Base-by-base conservation (phyloP, 2,888 invertebrate genomes). In the Pyrochroa serraticornis region DNA sequence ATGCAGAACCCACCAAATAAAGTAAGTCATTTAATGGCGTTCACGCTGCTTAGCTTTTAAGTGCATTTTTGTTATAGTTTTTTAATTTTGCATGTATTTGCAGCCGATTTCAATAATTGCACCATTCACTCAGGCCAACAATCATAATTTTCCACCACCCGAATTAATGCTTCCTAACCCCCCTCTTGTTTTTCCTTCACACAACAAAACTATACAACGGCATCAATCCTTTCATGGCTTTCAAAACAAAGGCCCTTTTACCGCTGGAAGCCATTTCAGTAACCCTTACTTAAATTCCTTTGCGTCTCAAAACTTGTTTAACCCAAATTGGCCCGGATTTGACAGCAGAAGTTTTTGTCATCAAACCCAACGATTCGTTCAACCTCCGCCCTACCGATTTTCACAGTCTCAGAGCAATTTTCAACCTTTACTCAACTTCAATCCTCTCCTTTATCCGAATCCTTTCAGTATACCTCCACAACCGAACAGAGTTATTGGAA, bases 1-100 rank as follows among this genome's bases (percentile, higher is more conserved):
- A 87, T 95, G 76, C 94, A 94, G 83, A 91, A 92, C 81, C 92
- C 94, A 76, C 94, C 93, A 74, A 91, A 93, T 82, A 95, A 95
- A 92, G 95, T 95, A 87, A 81, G 71, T 51, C 33, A 41, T 22
- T 47, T 32, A 13, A 9, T 22, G 12, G 32, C 38, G 32, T 7
- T 6, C 2, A 22, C 8, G 7, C 7, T 46, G n/a, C n/a, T 3
- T 14, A 49, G 8, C 54, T 39, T 54, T 48, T 43, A 35, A 38
- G 39, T 33, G 52, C 35, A 53, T 48, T 54, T 55, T 38, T 51
- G 13, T 74, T 62, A 63, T 68, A 63, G 65, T 70, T 71, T 70
- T 81, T 76, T 81, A 67, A 64, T 64, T 69, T 66, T 67, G 69
- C 71, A 70, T 73, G 72, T 70, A 65, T 81, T 82, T 81, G 75